Percentiles rank a stretch among this genome's conserved stretches.
These are phyloP conservation scores for Urocynchramus pylzowi DNA, from an alignment of 2,113 vertebrate genomes.

Conservation along the genomic window DNA sequence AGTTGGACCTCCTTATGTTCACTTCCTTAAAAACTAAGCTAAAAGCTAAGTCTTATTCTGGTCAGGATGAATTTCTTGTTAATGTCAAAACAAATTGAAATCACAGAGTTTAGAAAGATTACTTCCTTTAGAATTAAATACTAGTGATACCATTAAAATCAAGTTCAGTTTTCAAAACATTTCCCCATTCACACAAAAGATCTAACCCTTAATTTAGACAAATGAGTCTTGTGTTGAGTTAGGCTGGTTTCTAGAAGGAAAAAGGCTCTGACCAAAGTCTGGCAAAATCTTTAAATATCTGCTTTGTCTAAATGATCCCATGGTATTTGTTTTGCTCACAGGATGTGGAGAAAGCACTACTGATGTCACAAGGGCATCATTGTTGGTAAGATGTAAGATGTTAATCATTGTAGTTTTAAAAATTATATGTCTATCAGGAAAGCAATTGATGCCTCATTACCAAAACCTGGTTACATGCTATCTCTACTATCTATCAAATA, in stretches of 20 bases:
- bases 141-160: not conserved
- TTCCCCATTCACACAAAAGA: not conserved
- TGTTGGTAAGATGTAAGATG: not conserved
- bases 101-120: not conserved
- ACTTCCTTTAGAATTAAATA: not conserved
- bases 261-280: not conserved
- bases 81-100: not conserved
- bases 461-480: not conserved
- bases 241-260: not conserved
- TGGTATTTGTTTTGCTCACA: not conserved
- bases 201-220: not conserved
- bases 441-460: not conserved
- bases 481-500: not conserved
- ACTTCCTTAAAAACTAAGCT: not conserved
- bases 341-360: not conserved
- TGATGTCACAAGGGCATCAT: not conserved
- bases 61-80: not conserved
- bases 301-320: not conserved
- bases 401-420: not conserved
- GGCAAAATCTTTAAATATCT: not conserved
- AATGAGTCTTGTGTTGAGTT: not conserved
- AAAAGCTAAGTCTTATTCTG: not conserved
- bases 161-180: not conserved
- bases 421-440: not conserved
- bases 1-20: not conserved